Conservation (phyloP, 2,113 vertebrate genomes). For the Dolichallabes microphthalmus region DNA sequence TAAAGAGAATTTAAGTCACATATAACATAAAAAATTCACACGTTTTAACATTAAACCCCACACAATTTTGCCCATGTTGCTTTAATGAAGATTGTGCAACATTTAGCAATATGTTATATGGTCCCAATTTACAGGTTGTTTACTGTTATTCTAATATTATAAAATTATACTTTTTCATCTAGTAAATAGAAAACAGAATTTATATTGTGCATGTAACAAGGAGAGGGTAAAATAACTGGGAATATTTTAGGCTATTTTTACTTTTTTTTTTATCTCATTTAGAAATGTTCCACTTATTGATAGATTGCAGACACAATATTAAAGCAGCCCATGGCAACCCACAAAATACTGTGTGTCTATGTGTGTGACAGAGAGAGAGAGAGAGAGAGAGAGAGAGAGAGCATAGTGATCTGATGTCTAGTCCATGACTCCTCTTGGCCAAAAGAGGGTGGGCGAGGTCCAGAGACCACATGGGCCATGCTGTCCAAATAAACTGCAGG, state of each 20-base stretch:
- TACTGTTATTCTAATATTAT: slow-evolving; percentile 23
- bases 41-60: neutral
- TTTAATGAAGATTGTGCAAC: slow-evolving; percentile 30
- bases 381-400: slow-evolving; percentile 11
- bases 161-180: slow-evolving; percentile 23
- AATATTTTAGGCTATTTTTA: slow-evolving; percentile 22
- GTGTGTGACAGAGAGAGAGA: neutral
- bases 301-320: slow-evolving; percentile 24
- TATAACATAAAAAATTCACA: neutral
- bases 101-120: slow-evolving; percentile 21
- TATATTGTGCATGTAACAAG: neutral
- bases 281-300: slow-evolving; percentile 12
- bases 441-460: slow-evolving; percentile 25
- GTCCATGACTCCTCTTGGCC: slow-evolving; percentile 37
- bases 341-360: neutral
- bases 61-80: neutral
- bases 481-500: slow-evolving; percentile 52
- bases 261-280: slow-evolving; percentile 24
- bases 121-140: slow-evolving; percentile 6
- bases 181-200: neutral
- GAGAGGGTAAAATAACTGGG: neutral
- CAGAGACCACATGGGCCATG: slow-evolving; percentile 19
- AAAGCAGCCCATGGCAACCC: slow-evolving; percentile 14
- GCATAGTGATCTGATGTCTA: slow-evolving; percentile 5
- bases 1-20: neutral